phyloP scores from a whole-genome alignment of 2,113 vertebrate species.

The Lucifuga dentata region DNA sequence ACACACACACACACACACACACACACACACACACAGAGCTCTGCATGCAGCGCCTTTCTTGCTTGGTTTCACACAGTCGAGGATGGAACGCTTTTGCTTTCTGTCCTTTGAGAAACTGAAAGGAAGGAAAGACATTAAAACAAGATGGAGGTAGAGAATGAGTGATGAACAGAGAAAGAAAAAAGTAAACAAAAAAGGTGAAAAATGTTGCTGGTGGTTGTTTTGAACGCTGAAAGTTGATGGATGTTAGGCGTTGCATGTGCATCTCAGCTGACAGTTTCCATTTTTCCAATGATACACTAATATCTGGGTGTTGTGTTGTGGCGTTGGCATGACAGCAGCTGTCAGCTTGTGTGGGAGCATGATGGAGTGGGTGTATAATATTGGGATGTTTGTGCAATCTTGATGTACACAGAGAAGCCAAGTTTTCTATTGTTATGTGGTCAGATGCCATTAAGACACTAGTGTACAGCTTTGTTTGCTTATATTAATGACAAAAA shows the following conservation, averaged over 20 bases:
- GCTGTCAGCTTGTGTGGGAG: conserved; percentile 36
- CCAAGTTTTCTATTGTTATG: conserved; percentile 45
- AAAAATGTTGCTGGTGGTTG: conserved; percentile 18
- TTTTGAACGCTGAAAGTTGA: not conserved
- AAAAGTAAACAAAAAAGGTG: not conserved
- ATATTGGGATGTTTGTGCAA: conserved; percentile 69
- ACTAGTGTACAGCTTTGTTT: conserved; percentile 78
- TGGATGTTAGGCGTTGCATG: conserved; percentile 12
- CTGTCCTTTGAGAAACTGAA: conserved; percentile 25
- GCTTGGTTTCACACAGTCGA: conserved; percentile 43
- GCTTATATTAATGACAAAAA: conserved; percentile 50
- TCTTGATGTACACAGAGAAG: conserved; percentile 57
- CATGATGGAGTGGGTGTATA: conserved; percentile 27
- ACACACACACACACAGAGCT: conserved; percentile 23
- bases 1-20: conserved; percentile 24
- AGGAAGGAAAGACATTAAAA: conserved; percentile 10
- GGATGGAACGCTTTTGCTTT: conserved; percentile 9
- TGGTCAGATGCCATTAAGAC: conserved; percentile 60
- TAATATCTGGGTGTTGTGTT: conserved; percentile 3
- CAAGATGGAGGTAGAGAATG: not conserved
- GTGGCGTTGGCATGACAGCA: conserved; percentile 14
- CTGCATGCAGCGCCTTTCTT: conserved; percentile 45
- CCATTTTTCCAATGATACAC: conserved; percentile 9
- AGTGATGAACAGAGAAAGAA: not conserved
- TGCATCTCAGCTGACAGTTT: conserved; percentile 39